Evolutionary conservation across 1,140 invertebrate species (phyloP), one percentile per base, ranked within the genome.

Genomic region (Zaprionus nigranus): DNA sequence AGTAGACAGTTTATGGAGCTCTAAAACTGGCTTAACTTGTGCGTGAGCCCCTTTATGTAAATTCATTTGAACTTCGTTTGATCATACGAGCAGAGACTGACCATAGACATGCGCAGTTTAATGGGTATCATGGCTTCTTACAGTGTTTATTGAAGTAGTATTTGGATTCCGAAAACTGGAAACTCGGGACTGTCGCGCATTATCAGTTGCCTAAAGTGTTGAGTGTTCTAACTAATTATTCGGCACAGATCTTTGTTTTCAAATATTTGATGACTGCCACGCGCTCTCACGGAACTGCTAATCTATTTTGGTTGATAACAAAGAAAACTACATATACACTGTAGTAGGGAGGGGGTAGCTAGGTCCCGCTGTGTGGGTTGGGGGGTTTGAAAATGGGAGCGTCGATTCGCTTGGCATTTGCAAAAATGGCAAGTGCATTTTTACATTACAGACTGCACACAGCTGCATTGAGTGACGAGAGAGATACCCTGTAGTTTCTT

Each of bases 211-310:
- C 13, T 46, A 17, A n/a, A 17, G 40, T 46, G 40, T 46, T 22
- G 76, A 69, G 66, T 58, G 58, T 58, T 38, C 28, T 38, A 65
- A 58, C 82, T 85, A 86, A 86, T 86, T 86, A 82, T 75, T 85
- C 59, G 68, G 49, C 75, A 79, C 76, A 81, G 53, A 65, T 34
- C 65, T 58, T 49, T 81, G 46, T 51, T 38, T n/a, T 54, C 17
- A 51, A 51, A 38, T 46, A 30, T 67, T 83, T 83, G 82, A 86
- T 79, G 66, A 59, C 61, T 74, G 79, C 68, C 82, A 86, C 82
- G 83, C 82, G 82, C 79, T 69, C 22, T n/a, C 36, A 54, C 51
- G 56, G 63, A 78, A 79, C 67, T 66, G 59, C 28, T 58, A 66
- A 17, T 70, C 51, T 78, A 38, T 49, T 30, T 62, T 5, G n/a